Conservation (phyloP, 1,140 invertebrate genomes). For the Lasioglossum baleicum region DNA sequence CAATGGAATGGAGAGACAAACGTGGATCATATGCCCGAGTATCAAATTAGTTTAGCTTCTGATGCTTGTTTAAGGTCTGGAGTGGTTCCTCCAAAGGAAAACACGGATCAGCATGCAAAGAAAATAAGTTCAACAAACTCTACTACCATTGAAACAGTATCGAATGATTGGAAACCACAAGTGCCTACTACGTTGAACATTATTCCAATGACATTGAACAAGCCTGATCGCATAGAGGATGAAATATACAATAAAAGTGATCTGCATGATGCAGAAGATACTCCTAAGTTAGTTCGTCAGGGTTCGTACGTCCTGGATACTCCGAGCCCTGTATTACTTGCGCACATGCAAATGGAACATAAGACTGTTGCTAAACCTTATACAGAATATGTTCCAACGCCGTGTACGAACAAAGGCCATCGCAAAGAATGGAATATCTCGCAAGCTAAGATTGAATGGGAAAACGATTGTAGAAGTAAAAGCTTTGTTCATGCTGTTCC, state of each 20-base stretch:
- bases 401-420: conserved; percentile 75
- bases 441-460: conserved; percentile 70
- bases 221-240: conserved; percentile 17
- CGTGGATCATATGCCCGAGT: conserved; percentile 47
- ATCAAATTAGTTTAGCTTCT: conserved; percentile 42
- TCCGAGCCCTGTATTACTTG: conserved; percentile 83
- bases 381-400: conserved; percentile 79
- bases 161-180: conserved; percentile 73
- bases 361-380: conserved; percentile 42
- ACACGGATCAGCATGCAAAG: conserved; percentile 67
- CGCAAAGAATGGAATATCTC: conserved; percentile 80
- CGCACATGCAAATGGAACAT: conserved; percentile 81
- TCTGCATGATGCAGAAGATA: conserved; percentile 45
- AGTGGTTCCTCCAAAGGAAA: conserved; percentile 58
- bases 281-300: conserved; percentile 81
- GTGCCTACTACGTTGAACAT: conserved; percentile 76
- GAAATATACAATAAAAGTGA: conserved; percentile 16
- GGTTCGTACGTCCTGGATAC: conserved; percentile 83
- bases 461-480: conserved; percentile 53
- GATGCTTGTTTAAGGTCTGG: conserved; percentile 56
- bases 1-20: conserved; percentile 26
- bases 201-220: conserved; percentile 71
- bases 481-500: conserved; percentile 14
- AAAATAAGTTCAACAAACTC: conserved; percentile 52
- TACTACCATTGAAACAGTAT: conserved; percentile 60